Evolutionary conservation across 2,888 invertebrate species (phyloP).

Genomic region (Autographa gamma): DNA sequence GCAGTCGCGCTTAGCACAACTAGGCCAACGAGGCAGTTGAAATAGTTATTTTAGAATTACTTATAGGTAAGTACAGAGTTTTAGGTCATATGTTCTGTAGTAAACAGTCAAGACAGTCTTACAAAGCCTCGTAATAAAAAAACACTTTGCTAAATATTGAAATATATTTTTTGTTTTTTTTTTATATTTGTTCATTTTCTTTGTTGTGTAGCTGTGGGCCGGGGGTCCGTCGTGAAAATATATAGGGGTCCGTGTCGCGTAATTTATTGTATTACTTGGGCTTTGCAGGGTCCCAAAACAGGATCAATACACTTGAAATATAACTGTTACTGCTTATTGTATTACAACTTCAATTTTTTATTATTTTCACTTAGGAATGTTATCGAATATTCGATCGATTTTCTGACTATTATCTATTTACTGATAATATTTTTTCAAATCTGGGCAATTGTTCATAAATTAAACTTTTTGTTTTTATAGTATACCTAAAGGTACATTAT

Average conservation of each 20-base stretch:
- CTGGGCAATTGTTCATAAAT: too few species aligned
- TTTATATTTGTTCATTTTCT: not conserved
- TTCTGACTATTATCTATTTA: too few species aligned
- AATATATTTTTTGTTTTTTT: not conserved
- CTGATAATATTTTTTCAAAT: too few species aligned
- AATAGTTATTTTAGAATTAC: too few species aligned
- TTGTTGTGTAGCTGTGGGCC: not conserved
- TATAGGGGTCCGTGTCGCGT: not conserved
- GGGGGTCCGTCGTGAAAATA: not conserved
- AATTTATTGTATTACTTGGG: not conserved
- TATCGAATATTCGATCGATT: too few species aligned
- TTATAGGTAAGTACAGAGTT: too few species aligned
- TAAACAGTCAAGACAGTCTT: not conserved
- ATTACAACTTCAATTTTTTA: not conserved
- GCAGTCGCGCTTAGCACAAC: too few species aligned
- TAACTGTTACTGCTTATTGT: not conserved
- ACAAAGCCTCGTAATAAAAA: not conserved
- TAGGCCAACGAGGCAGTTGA: too few species aligned
- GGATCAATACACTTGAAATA: not conserved
- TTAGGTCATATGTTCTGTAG: too few species aligned
- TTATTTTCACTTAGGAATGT: not conserved
- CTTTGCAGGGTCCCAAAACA: not conserved
- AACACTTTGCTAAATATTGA: not conserved
- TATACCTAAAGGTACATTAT: too few species aligned
- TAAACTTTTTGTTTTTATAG: too few species aligned